Evolutionary conservation across 2,888 invertebrate species (phyloP), one percentile per base, ranked within the genome.

Genomic region (Heliconius ethilla): DNA sequence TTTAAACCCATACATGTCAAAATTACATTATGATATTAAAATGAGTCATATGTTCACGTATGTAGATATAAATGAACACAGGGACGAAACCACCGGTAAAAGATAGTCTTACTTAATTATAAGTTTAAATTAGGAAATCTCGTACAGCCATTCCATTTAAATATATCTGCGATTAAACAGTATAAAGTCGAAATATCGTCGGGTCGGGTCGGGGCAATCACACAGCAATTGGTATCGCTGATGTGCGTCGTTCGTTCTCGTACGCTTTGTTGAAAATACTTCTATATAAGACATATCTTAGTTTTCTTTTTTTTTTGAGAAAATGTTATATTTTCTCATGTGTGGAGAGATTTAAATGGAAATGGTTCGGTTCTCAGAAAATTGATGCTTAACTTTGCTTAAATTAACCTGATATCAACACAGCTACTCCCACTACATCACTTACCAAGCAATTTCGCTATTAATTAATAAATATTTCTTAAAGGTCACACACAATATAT

Each of bases 191-290:
- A 55, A 55, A 70, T 65, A 40, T 65, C 72, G 65, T 55, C 72
- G 72, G 70, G 65, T 55, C 72, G 72, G 70, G 70, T 76, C 40
- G 33, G 25, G 55, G 65, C 37, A 76, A 72, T 76, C 55, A 70
- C 40, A 65, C 33, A 65, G 70, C 72, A 65, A 70, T 72, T 76
- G 76, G 66, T 55, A n/a, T 3, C 69, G 62, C 25, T 45, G 65
- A 72, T 63, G 25, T 72, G 13, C 25, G 29, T 66, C 65, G 51
- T 70, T 76, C 45, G 37, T 63, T 76, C 55, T 72, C 40, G 22
- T 22, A 65, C 25, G 18, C 62, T 45, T n/a, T 29, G 70, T 40
- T 63, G 10, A 63, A 51, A n/a, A 40, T 70, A 25, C 3, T 22
- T 59, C 3, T 40, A 11, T 11, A 40, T 40, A 40, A 11, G 40